Conservation (phyloP, 2,797 vertebrate genomes). For the Sebastes aleutianus region DNA sequence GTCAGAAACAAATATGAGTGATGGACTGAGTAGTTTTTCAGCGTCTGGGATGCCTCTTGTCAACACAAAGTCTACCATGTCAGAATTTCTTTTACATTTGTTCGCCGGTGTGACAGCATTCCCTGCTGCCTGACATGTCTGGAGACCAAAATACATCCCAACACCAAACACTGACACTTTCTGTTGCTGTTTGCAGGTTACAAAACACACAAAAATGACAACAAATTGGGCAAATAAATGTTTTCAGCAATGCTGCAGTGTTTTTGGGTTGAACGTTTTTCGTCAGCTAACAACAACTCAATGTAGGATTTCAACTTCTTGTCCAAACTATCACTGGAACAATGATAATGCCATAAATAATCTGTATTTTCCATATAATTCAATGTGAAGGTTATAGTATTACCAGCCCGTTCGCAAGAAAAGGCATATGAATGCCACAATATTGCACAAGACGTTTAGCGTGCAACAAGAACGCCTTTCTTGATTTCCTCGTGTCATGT, state of each 20-base stretch:
- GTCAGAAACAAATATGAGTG: background rate
- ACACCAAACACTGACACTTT: background rate
- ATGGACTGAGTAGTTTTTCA: background rate
- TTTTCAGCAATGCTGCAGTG: background rate
- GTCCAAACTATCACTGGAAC: background rate
- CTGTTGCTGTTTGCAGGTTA: background rate
- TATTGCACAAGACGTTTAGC: no score
- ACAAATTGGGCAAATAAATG: background rate
- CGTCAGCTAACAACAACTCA: background rate
- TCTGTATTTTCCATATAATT: background rate
- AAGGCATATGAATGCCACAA: no score
- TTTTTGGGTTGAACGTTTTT: background rate
- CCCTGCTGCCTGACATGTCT: background rate
- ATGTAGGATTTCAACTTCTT: background rate
- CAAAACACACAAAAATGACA: background rate
- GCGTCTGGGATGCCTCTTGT: background rate
- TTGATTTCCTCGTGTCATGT: no score
- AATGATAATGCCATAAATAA: background rate
- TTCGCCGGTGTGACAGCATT: background rate
- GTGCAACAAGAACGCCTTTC: no score
- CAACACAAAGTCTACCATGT: background rate
- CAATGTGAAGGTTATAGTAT: background rate
- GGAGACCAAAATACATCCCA: background rate
- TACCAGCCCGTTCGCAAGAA: no score
- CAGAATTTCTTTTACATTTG: background rate